Base-by-base conservation (phyloP, 2,888 invertebrate genomes). In the Chloroclysta siterata region DNA sequence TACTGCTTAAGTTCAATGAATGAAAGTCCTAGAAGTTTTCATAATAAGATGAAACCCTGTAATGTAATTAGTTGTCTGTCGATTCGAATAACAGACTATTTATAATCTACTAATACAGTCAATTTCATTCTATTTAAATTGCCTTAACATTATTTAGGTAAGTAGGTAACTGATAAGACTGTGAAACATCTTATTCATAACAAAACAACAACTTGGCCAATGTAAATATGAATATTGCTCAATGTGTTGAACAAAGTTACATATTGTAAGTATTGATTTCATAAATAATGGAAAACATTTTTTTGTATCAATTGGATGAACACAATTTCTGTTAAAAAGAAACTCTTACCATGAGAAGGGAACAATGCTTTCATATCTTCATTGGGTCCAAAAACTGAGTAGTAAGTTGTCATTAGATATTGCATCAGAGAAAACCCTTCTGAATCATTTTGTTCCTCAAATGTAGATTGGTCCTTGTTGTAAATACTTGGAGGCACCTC, bases 351-450 rank as follows among this genome's bases (percentile, higher is more conserved):
- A 66, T 83, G 76, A 63, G 89, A 75, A 57, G 88, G 81, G 76
- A 88, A 92, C 41, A 91, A 72, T n/a, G 85, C 88, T 68, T 83
- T 88, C n/a, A 83, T 78, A 71, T 90, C 85, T 66, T 85, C 83
- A 72, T 78, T 81, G 2, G 75, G 76, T n/a, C 89, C 89, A 79
- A 89, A 83, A 10, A 90, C 75, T 39, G 84, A 81, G 66, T 83
- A 81, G 70, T 87, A 90, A 42, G 80, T 80, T 42, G 82, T 72
- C 57, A 80, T 72, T n/a, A 91, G 63, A 68, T 90, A 92, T 53
- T 80, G 81, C 44, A 87, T 55, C 68, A 90, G 82, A 50, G 91
- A 90, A 75, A 89, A 90, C 39, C 81, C 77, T 66, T 85, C 82
- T 61, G 80, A 75, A 22, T 51, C 74, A 70, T 59, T 81, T 75